These are phyloP conservation scores for Serranus cabrilla DNA, from an alignment of 2,797 vertebrate genomes.

Conservation along the genomic window DNA sequence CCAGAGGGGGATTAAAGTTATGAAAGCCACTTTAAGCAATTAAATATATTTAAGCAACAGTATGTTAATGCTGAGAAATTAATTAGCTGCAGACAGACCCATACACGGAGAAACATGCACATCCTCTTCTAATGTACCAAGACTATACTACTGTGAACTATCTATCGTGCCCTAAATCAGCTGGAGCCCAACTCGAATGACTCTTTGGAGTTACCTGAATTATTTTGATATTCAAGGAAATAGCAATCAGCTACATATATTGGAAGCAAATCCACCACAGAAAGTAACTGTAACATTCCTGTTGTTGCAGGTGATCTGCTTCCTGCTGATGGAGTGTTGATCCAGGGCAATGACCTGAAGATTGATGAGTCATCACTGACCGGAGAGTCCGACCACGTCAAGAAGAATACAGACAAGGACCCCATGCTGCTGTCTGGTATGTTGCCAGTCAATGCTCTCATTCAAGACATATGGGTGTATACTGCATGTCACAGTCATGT, in stretches of 20 bases:
- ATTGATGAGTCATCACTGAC: constrained; percentile 98
- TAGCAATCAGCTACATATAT: neutral
- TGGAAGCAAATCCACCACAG: neutral
- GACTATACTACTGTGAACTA: neutral
- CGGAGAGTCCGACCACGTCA: constrained; percentile 97
- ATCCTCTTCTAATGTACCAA: neutral
- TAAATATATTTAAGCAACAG: constrained; percentile 49
- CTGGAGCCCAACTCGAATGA: neutral
- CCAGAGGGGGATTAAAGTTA: constrained; percentile 52
- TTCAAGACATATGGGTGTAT: neutral
- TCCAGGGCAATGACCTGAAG: constrained; percentile 98
- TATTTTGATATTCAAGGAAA: neutral
- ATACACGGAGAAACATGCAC: neutral
- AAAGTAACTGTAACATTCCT: constrained; percentile 7
- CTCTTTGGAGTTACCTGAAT: neutral
- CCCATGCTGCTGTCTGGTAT: constrained; percentile 98
- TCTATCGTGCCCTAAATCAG: neutral
- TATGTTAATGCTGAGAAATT: constrained; percentile 35
- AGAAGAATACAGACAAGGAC: constrained; percentile 94
- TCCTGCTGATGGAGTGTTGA: constrained; percentile 94
- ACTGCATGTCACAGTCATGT: neutral
- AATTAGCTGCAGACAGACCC: constrained; percentile 43
- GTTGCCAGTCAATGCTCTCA: constrained; percentile 28
- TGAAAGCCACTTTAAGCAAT: constrained; percentile 48
- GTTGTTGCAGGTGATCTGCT: constrained; percentile 92